Conservation (phyloP, 2,888 invertebrate species). For the Caenorhabditis macrosperma region DNA sequence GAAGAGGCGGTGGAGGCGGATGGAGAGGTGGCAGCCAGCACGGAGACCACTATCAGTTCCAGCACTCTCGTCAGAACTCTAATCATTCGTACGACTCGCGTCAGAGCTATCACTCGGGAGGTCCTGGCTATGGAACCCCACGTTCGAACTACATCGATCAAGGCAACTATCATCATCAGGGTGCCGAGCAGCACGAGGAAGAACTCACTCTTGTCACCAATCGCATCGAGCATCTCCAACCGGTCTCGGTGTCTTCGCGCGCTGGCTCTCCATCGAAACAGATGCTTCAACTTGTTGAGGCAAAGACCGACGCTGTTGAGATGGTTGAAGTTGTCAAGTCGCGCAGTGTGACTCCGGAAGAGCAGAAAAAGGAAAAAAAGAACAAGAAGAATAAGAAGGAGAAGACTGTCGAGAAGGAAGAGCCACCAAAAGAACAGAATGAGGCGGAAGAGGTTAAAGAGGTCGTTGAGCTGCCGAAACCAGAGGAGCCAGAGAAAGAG, state of each 20-base stretch:
- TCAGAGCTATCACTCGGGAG: constrained; percentile 13
- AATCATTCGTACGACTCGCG: constrained; percentile 32
- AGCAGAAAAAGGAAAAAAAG: not conserved
- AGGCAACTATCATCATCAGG: not conserved
- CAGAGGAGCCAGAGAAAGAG: constrained; percentile 1
- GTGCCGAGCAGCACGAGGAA: not conserved
- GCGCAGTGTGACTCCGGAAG: not conserved
- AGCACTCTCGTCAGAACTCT: constrained; percentile 54
- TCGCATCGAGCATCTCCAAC: constrained; percentile 42
- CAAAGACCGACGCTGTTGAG: not conserved
- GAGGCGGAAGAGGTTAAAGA: too few species aligned
- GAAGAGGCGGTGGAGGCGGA: constrained; percentile 13
- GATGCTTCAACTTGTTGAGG: constrained; percentile 41
- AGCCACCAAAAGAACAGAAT: not conserved
- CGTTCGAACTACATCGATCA: constrained; percentile 1
- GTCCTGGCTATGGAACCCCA: not conserved
- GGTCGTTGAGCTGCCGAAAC: too few species aligned
- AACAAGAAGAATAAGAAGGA: constrained; percentile 9
- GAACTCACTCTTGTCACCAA: constrained; percentile 8
- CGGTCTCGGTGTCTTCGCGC: not conserved
- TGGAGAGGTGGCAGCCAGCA: not conserved
- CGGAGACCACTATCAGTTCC: not conserved
- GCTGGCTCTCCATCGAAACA: constrained; percentile 51
- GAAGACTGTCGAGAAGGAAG: not conserved
- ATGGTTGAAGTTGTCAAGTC: too few species aligned